phyloP scores from a whole-genome alignment of 2,113 vertebrate genomes.

The Furnarius figulus region DNA sequence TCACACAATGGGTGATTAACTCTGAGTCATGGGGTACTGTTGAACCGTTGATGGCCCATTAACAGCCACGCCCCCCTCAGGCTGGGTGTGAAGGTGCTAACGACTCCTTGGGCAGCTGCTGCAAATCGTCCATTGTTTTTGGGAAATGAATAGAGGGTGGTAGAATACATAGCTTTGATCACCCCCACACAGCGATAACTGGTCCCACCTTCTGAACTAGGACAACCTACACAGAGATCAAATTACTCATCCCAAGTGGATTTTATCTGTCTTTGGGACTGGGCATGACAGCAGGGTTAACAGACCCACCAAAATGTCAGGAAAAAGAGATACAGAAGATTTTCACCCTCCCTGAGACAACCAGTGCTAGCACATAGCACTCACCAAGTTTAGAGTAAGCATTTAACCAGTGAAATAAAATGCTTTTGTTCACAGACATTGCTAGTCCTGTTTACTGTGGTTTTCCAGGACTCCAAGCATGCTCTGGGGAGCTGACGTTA shows the following conservation, averaged over 20 bases:
- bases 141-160: no score
- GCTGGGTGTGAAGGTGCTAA: no score
- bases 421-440: neutral
- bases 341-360: neutral
- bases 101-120: no score
- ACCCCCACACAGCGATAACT: no score
- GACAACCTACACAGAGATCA: neutral
- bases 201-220: no score
- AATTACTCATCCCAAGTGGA: neutral
- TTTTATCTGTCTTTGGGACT: neutral
- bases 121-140: no score
- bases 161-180: no score
- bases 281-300: neutral
- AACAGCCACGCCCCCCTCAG: no score
- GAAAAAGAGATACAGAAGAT: fast-evolving
- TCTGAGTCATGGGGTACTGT: no score
- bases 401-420: neutral
- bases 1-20: no score
- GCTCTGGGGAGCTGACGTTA: neutral
- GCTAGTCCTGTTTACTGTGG: neutral
- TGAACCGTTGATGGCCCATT: no score
- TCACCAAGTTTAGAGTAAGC: neutral
- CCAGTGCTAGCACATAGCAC: neutral
- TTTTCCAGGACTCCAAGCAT: neutral
- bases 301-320: neutral